Percentiles rank a stretch among this genome's conserved stretches.
phyloP scores from a whole-genome alignment of 1,140 invertebrate genomes.

The Coenobita brevimanus region DNA sequence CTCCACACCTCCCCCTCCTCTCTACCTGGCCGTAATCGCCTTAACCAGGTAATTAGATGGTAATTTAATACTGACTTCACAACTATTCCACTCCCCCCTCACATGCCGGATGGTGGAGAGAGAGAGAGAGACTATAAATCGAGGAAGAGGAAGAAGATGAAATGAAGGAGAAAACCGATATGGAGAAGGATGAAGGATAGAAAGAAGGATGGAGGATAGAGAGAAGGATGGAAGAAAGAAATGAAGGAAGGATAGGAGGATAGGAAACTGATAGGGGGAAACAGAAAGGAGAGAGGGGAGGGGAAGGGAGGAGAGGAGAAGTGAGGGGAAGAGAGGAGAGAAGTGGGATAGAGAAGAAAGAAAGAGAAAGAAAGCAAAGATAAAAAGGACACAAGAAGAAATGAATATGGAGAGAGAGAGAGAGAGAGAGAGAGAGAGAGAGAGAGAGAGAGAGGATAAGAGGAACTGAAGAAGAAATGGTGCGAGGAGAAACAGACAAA shows the following conservation, averaged over 20 bases:
- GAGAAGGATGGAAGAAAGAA: neutral
- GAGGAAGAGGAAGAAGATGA: slow-evolving; percentile 5
- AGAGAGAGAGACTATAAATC: neutral
- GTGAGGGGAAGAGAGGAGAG: neutral
- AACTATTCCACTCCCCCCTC: slow-evolving; percentile 47
- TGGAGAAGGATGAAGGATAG: neutral
- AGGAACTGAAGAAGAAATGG: neutral
- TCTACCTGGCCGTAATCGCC: slow-evolving; percentile 36
- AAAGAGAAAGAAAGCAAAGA: neutral
- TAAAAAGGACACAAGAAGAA: neutral
- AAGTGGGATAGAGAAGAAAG: too few relatives aligned
- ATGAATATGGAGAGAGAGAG: neutral
- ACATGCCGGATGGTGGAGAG: neutral
- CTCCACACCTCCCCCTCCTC: neutral
- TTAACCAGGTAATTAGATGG: slow-evolving; percentile 64
- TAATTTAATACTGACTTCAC: slow-evolving; percentile 66
- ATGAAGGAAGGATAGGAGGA: neutral
- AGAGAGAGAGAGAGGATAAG: neutral
- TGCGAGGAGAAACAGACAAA: neutral
- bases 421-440: too few relatives aligned
- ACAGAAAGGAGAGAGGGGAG: neutral
- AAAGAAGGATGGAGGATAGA: neutral
- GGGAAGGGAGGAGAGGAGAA: too few relatives aligned
- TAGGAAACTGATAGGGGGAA: neutral
- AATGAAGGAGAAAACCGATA: too few relatives aligned